phyloP scores from a whole-genome alignment of 1,140 invertebrate species.

The Druon quercuslanigerum region DNA sequence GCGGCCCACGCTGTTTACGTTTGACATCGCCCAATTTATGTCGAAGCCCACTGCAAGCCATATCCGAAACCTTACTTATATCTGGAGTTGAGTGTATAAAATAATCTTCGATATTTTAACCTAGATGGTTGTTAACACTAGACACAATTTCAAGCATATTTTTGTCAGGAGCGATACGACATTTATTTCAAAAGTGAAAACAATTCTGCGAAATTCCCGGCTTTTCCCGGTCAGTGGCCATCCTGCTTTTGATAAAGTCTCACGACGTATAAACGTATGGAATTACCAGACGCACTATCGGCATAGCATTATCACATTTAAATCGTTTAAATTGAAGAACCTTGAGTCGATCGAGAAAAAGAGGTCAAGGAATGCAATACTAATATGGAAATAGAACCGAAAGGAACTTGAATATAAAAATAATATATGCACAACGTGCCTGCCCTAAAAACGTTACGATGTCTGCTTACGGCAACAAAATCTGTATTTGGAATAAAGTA shows the following conservation, averaged over 20 bases:
- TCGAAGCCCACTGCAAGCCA: too few relatives aligned
- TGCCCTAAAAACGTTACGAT: background rate
- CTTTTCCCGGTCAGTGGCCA: too few relatives aligned
- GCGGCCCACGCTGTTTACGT: too few relatives aligned
- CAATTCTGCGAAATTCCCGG: too few relatives aligned
- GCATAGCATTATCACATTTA: background rate
- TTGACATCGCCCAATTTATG: too few relatives aligned
- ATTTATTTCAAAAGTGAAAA: too few relatives aligned
- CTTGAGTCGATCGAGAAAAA: conserved; percentile 32
- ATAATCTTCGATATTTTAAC: too few relatives aligned
- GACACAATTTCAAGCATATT: too few relatives aligned
- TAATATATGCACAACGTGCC: background rate
- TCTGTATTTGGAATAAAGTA: background rate
- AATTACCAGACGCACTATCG: conserved; percentile 7
- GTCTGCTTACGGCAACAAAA: background rate
- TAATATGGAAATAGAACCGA: conserved; percentile 8
- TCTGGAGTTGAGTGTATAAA: too few relatives aligned
- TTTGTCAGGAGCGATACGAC: too few relatives aligned
- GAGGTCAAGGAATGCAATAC: conserved; percentile 39
- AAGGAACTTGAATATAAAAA: conserved; percentile 6
- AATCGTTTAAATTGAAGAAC: conserved; percentile 9
- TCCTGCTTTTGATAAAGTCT: background rate
- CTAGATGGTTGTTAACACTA: too few relatives aligned
- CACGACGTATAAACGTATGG: background rate
- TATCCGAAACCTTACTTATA: too few relatives aligned